Conservation (phyloP, 2,797 vertebrate species). For the Crocodylus rhombifer region DNA sequence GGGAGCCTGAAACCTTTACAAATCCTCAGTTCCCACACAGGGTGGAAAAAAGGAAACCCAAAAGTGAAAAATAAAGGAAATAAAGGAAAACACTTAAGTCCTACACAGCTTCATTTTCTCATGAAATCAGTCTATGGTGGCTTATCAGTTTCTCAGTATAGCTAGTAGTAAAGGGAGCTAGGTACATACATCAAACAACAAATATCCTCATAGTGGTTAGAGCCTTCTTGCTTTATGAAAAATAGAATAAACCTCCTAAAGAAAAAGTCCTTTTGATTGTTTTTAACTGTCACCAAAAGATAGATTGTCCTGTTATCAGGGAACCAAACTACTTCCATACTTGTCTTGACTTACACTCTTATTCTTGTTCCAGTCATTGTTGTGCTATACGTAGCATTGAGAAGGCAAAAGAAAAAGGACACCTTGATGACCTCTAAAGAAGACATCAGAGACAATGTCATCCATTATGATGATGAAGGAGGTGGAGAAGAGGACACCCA, state of each 20-base stretch:
- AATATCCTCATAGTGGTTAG: not conserved
- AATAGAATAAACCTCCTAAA: not conserved
- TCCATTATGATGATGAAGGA: conserved; percentile 98
- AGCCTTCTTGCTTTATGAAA: not conserved
- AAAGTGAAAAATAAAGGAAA: not conserved
- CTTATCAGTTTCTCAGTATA: not conserved
- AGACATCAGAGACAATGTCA: conserved; percentile 97
- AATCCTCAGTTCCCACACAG: not conserved
- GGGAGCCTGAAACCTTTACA: no score
- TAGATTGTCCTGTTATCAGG: not conserved
- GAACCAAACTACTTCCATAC: not conserved
- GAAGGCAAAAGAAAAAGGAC: conserved; percentile 96
- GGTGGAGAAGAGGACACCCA: conserved; percentile 98
- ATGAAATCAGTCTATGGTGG: not conserved
- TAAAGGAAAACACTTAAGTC: not conserved
- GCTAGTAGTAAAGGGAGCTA: not conserved
- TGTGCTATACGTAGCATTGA: conserved; percentile 93
- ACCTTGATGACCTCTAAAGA: conserved; percentile 99
- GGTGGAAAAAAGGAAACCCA: not conserved
- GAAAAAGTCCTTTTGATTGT: not conserved
- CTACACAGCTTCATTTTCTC: not conserved
- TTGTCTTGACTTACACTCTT: conserved; percentile 12
- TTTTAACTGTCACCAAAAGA: not conserved
- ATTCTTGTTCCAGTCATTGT: conserved; percentile 88
- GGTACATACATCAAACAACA: not conserved